phyloP scores from a whole-genome alignment of 2,888 invertebrate genomes.

The Carabus problematicus region DNA sequence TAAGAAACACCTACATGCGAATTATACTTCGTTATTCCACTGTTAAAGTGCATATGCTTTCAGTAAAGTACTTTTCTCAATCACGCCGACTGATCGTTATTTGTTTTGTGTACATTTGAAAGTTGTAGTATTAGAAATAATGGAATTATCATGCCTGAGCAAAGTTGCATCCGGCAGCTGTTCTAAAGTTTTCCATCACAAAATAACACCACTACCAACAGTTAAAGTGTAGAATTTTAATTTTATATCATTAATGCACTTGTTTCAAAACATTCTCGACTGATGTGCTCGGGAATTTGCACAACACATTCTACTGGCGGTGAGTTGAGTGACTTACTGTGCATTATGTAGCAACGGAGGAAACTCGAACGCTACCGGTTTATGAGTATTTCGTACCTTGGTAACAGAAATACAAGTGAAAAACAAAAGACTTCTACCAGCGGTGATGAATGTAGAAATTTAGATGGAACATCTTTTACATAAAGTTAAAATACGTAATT shows the following conservation, averaged over 20 bases:
- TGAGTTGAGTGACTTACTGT: conserved; percentile 7
- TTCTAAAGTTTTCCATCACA: background rate
- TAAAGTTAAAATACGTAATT: too few relatives aligned
- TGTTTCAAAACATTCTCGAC: conserved; percentile 36
- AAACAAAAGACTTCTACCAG: background rate
- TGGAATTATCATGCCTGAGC: conserved; percentile 30
- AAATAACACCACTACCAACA: conserved; percentile 15
- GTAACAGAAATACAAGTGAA: too few relatives aligned
- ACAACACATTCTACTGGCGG: conserved; percentile 12
- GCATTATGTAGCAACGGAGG: conserved; percentile 20
- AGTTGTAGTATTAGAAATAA: conserved; percentile 31
- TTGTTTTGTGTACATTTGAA: conserved; percentile 3
- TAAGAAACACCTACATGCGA: too few relatives aligned
- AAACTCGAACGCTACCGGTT: background rate
- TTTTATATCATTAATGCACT: conserved; percentile 37
- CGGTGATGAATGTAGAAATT: conserved; percentile 1
- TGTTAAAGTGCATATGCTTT: background rate
- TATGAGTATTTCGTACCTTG: background rate
- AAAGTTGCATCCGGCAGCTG: conserved; percentile 21
- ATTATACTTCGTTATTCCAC: too few relatives aligned
- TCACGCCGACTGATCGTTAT: background rate
- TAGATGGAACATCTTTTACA: too few relatives aligned
- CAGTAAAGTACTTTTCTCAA: background rate
- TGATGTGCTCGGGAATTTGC: conserved; percentile 1
- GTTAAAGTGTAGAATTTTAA: conserved; percentile 38